phyloP scores from a whole-genome alignment of 2,888 invertebrate species.

The Atrina japonica region DNA sequence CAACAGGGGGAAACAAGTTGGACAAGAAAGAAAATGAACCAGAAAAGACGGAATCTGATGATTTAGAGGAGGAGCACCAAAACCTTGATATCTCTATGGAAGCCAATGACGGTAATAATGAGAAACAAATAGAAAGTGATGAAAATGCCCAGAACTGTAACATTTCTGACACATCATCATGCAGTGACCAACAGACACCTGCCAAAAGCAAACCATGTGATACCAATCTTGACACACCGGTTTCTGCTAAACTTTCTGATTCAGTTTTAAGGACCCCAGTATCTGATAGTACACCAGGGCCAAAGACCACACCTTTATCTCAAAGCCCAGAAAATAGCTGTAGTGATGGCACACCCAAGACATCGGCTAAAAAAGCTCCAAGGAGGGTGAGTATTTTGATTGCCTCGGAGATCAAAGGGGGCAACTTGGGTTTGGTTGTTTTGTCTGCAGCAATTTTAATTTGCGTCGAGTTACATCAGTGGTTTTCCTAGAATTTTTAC shows the following conservation, averaged over 20 bases:
- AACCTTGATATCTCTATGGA: too few relatives aligned
- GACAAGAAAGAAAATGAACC: neutral
- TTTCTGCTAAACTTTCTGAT: conserved; percentile 9
- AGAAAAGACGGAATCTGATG: conserved; percentile 35
- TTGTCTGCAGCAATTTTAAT: too few relatives aligned
- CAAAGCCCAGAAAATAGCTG: conserved; percentile 32
- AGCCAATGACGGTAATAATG: conserved; percentile 11
- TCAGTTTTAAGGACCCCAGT: conserved; percentile 24
- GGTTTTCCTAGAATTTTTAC: neutral
- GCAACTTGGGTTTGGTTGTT: too few relatives aligned
- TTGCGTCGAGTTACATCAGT: neutral
- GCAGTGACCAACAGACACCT: conserved; percentile 39
- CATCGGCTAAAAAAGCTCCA: conserved; percentile 26
- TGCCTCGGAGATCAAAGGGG: too few relatives aligned
- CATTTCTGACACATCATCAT: neutral
- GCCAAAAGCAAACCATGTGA: conserved; percentile 38
- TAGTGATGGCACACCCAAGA: conserved; percentile 50
- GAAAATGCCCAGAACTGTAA: neutral
- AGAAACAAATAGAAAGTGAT: neutral
- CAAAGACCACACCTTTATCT: conserved; percentile 5
- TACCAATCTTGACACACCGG: conserved; percentile 37
- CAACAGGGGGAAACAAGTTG: neutral
- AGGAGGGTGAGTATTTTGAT: conserved; percentile 34
- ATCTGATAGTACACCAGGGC: conserved; percentile 9
- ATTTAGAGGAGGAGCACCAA: conserved; percentile 8